Percentiles rank a stretch among this genome's conserved stretches.
Conservation (phyloP, 2,113 vertebrate species). For the Guaruba guarouba region DNA sequence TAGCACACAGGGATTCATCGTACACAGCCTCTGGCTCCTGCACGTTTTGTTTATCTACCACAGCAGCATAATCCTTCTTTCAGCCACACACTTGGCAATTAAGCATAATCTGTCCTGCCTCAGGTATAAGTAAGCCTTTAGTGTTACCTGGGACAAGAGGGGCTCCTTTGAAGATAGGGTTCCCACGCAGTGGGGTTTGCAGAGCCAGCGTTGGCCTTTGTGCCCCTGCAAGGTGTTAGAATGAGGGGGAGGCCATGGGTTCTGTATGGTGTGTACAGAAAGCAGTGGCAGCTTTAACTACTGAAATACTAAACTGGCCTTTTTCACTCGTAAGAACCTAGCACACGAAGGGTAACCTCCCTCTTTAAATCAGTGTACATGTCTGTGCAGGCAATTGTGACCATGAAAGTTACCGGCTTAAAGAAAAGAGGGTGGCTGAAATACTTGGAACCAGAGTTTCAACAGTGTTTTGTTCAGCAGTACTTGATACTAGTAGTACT, state of each 20-base stretch:
- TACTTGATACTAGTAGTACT: not conserved
- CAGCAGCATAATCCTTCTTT: not conserved
- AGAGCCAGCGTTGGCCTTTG: not conserved
- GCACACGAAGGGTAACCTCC: not conserved
- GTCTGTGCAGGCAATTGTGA: not conserved
- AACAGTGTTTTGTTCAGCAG: not conserved
- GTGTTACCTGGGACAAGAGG: not conserved
- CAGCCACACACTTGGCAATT: not conserved
- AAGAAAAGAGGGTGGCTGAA: not conserved
- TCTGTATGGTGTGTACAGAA: fast-evolving
- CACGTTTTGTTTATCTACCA: fast-evolving
- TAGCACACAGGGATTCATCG: fast-evolving
- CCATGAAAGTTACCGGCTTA: not conserved
- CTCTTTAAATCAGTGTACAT: fast-evolving
- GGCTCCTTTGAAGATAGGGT: not conserved
- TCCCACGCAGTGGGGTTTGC: fast-evolving
- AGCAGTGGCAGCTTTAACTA: not conserved
- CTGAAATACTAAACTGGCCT: not conserved
- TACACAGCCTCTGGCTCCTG: fast-evolving
- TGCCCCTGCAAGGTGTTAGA: not conserved
- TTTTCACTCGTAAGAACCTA: not conserved
- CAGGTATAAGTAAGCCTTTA: constrained; percentile 7
- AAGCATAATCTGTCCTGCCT: not conserved
- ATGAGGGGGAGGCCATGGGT: not conserved
- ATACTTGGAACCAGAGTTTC: not conserved